Base-by-base conservation (phyloP, 2,888 invertebrate genomes). In the Melikaiella ostensackeni region DNA sequence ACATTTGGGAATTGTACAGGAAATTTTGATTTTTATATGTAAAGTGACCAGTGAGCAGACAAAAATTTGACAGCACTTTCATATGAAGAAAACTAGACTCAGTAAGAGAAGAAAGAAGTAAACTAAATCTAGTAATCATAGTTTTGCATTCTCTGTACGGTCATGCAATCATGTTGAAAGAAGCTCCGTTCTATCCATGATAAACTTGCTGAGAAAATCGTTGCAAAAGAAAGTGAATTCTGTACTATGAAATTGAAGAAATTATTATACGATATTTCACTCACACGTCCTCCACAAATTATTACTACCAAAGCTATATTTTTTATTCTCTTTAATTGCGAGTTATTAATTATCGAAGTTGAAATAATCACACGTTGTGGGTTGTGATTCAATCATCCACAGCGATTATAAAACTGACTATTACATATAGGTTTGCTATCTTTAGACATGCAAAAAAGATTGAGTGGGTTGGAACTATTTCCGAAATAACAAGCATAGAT, bases 91-190 rank as follows among this genome's bases (percentile, higher is more conserved):
- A n/a, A n/a, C n/a, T n/a, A n/a, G n/a, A n/a, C n/a, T n/a, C n/a
- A n/a, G n/a, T n/a, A n/a, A n/a, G n/a, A n/a, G n/a, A n/a, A n/a
- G n/a, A n/a, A n/a, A n/a, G n/a, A n/a, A n/a, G n/a, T n/a, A n/a
- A n/a, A n/a, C n/a, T n/a, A n/a, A n/a, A n/a, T n/a, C n/a, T n/a
- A n/a, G n/a, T 9, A 35, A 35, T 35, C 8, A 35, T 35, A 35
- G n/a, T 35, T 35, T 35, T 35, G 35, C 35, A 8, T 55, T 55
- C 33, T 75, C 78, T 77, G 75, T 77, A 78, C 78, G 33, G 57
- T 77, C 75, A 75, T 61, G 66, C 59, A 77, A 77, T 38, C 50
- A 30, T 64, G 74, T 59, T 66, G 63, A 75, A 75, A 64, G 75
- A 74, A 42, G 57, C 59, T 46, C 42, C 24, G 62, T 61, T 16